Evolutionary conservation across 2,113 vertebrate species (phyloP), one percentile per base, ranked within the genome.

Genomic region (Alces alces): DNA sequence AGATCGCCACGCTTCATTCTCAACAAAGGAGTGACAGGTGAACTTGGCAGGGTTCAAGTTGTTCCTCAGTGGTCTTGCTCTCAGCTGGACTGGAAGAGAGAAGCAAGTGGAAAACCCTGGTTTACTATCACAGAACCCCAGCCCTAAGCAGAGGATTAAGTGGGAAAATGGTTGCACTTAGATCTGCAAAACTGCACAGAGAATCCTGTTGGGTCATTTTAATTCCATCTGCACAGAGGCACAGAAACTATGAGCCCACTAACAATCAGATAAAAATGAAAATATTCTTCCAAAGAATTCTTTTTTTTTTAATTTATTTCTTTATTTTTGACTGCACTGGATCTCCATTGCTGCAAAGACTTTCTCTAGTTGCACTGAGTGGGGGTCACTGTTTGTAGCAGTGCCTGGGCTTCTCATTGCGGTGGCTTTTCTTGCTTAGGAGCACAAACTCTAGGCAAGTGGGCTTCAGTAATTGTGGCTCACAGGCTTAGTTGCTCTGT

Each of bases 141-240:
- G n/a, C 55, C 33, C n/a, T 50, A 61, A 94, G 13, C 79, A 7
- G 28, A 91, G 33, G 39, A 85, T 70, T 70, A n/a, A 87, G 39
- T 28, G 36, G 52, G n/a, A 17, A 95, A 89, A 73, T 33, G 14
- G 28, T 50, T 70, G 30, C n/a, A 57, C 47, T 88, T 70, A 57
- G 7, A 43, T 36, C 87, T 90, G 50, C 79, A 96, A 96, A 96
- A 89, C 92, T 84, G 52, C 10, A 5, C n/a, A 39, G 33, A 61
- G 28, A 84, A 27, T 33, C 54, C 33, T 79, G 33, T 47, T 89
- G 50, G 83, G 93, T 98, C 73, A 85, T 92, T 97, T 91, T 45
- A 7, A 97, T 97, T 97, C 91, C 89, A 87, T 80, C 45, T 55
- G 52, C 86, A 94, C 43, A 95, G 91, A 94, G 58, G 39, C 66